Conservation (phyloP, 2,113 vertebrate genomes). For the Dromas ardeola region DNA sequence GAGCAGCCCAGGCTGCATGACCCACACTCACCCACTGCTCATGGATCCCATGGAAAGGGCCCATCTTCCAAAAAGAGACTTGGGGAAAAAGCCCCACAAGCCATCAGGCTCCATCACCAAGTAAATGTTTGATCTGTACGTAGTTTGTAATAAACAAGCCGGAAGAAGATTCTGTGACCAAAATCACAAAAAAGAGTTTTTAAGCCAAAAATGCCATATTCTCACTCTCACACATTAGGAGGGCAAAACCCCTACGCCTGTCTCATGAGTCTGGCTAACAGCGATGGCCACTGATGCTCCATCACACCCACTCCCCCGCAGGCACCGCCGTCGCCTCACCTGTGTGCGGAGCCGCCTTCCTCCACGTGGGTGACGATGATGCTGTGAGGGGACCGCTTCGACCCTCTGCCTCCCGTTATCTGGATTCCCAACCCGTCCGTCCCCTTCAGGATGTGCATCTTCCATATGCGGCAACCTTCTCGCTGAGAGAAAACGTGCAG, state of each 20-base stretch:
- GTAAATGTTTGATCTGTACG: not conserved
- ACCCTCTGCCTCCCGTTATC: slow-evolving; percentile 94
- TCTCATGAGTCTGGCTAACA: not conserved
- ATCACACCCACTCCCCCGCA: not conserved
- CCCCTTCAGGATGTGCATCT: slow-evolving; percentile 95
- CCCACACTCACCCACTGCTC: not conserved
- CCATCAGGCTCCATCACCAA: not conserved
- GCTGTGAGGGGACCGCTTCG: slow-evolving; percentile 90
- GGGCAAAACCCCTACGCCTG: not conserved
- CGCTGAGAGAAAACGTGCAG: slow-evolving; percentile 76
- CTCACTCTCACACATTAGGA: accelerated
- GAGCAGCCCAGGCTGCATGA: accelerated
- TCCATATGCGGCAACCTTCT: slow-evolving; percentile 93
- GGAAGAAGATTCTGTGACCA: not conserved
- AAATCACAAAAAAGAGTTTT: not conserved
- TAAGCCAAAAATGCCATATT: not conserved
- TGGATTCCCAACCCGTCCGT: slow-evolving; percentile 92
- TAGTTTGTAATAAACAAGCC: not conserved
- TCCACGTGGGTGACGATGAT: slow-evolving; percentile 92
- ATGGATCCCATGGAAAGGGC: not conserved
- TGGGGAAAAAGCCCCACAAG: not conserved
- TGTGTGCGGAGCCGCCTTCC: slow-evolving; percentile 90
- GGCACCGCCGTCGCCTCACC: slow-evolving; percentile 73
- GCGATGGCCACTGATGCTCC: accelerated
- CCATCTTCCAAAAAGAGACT: not conserved